Conservation (phyloP, 1,140 invertebrate species). For the Anadara kagoshimensis region DNA sequence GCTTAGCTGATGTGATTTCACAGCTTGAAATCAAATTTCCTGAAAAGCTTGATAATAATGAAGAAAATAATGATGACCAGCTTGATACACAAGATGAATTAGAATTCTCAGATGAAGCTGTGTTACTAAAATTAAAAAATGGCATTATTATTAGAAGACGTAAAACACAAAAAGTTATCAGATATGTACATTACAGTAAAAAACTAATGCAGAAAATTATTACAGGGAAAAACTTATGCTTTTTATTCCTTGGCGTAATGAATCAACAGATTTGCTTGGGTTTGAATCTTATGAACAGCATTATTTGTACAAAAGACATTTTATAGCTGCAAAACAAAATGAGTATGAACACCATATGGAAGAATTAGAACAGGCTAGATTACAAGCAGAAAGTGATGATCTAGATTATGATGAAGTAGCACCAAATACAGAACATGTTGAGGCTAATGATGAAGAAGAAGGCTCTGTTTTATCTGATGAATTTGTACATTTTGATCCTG, state of each 20-base stretch:
- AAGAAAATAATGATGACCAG: constrained; percentile 32
- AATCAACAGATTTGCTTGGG: constrained; percentile 12
- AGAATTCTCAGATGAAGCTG: neutral
- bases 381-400: constrained; percentile 13
- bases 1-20: constrained; percentile 37
- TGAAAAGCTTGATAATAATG: constrained; percentile 3
- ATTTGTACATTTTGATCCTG: constrained; percentile 6
- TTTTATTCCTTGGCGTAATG: constrained; percentile 37
- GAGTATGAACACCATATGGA: constrained; percentile 21
- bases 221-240: constrained; percentile 33
- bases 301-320: neutral
- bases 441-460: constrained; percentile 9
- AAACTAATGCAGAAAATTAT: constrained; percentile 31
- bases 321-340: neutral
- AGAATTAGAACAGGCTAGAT: constrained; percentile 18
- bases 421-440: constrained; percentile 15
- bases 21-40: constrained; percentile 34
- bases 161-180: constrained; percentile 23
- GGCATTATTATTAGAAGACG: constrained; percentile 37
- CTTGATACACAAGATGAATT: constrained; percentile 4
- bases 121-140: constrained; percentile 18
- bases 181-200: constrained; percentile 28
- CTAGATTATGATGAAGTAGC: constrained; percentile 25
- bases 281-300: constrained; percentile 8
- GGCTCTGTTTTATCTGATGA: neutral